phyloP scores from a whole-genome alignment of 2,888 invertebrate species.

The Pocota personata region DNA sequence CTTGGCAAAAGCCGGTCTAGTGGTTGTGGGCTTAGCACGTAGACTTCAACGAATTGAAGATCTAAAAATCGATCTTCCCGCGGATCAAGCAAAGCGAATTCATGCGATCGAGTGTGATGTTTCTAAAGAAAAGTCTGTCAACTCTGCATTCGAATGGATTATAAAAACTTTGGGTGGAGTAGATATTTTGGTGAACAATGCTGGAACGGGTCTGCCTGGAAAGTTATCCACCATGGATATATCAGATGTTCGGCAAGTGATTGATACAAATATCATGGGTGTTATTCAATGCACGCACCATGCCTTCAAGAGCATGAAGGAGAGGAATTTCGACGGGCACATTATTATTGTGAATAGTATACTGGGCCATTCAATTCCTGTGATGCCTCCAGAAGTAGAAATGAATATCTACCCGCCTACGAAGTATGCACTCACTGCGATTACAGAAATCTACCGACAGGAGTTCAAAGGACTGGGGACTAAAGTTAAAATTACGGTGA shows the following conservation, averaged over 20 bases:
- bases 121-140: constrained; percentile 84
- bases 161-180: constrained; percentile 84
- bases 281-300: constrained; percentile 83
- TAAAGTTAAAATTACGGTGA: constrained; percentile 81
- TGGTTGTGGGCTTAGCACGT: constrained; percentile 84
- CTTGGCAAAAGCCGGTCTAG: constrained; percentile 83
- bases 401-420: constrained; percentile 79
- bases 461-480: constrained; percentile 79
- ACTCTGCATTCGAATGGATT: constrained; percentile 84
- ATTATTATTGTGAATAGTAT: constrained; percentile 83
- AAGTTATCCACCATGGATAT: constrained; percentile 75
- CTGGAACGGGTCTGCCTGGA: constrained; percentile 81
- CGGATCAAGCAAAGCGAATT: constrained; percentile 78
- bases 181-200: constrained; percentile 86
- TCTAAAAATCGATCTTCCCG: constrained; percentile 74
- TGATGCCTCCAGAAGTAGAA: constrained; percentile 36
- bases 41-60: constrained; percentile 83
- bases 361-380: constrained; percentile 78
- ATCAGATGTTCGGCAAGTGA: constrained; percentile 75
- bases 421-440: constrained; percentile 80
- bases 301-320: constrained; percentile 84
- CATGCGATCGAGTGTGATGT: constrained; percentile 83
- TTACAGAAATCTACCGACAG: constrained; percentile 80
- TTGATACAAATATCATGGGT: constrained; percentile 84
- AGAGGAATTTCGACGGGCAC: constrained; percentile 83